Base-by-base conservation (phyloP, 2,888 invertebrate genomes). In the Euspilapteryx auroguttella region DNA sequence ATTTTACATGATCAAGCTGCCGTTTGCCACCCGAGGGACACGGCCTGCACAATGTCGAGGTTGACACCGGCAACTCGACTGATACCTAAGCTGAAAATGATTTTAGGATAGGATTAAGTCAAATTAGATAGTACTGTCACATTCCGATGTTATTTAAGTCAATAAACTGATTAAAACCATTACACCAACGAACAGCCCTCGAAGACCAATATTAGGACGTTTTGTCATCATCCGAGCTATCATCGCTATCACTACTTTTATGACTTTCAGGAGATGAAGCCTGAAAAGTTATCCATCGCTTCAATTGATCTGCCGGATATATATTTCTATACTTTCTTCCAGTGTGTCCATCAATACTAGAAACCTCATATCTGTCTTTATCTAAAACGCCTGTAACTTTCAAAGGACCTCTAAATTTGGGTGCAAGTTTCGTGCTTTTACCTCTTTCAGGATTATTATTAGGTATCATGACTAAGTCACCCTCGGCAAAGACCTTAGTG, bases 351-450 rank as follows among this genome's bases (percentile, higher is more conserved):
- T 28, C 21, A 6, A 36, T 35, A 21, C 30, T 36, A 3, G 32
- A 32, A 12, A 40, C 27, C 29, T 37, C 33, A 29, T 37, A 39
- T 5, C 37, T 24, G 9, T 38, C 40, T 5, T 40, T 33, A n/a
- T 31, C 32, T 8, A 38, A 14, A 1, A 36, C 34, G 4, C 32
- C 21, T 2, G 34, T 32, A 6, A 40, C 24, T 20, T 32, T 34
- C 24, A 30, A 37, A 6, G 37, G 37, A 11, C 32, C 34, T 10
- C 28, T 21, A 24, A 33, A 38, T 17, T 33, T 29, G 2, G 38
- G 32, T 1, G 27, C 14, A 4, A 38, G 27, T 17, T 38, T 35
- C 12, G 32, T 33, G 23, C 36, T 37, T 17, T 36, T 34, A 3
- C 38, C n/a, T n/a, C n/a, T n/a, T n/a, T n/a, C 32, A 8, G 26